Conservation (phyloP, 2,888 invertebrate species). For the Galerucella calmariensis region DNA sequence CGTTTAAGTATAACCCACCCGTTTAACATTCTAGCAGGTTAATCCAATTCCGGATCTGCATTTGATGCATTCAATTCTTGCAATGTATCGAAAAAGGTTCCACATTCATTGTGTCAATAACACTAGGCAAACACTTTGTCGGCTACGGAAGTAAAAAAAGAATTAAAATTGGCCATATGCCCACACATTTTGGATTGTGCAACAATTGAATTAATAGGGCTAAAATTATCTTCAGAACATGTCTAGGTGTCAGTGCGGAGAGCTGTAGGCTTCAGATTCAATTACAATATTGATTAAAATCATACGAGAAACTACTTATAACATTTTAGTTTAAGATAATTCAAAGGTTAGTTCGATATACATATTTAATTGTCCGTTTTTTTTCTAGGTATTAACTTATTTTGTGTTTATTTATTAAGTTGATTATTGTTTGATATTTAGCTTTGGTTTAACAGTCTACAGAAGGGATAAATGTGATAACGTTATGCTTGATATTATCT, state of each 20-base stretch:
- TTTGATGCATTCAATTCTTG: conserved; percentile 9
- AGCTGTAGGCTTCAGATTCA: conserved; percentile 41
- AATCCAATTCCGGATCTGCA: neutral
- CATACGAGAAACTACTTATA: conserved; percentile 9
- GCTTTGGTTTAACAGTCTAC: too few species aligned
- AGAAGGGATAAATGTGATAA: too few species aligned
- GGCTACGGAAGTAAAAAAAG: conserved; percentile 53
- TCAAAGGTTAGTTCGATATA: conserved; percentile 44
- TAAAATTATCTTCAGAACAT: conserved; percentile 59
- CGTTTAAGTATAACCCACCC: neutral
- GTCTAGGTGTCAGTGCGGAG: conserved; percentile 54
- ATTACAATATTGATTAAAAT: conserved; percentile 29
- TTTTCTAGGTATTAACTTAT: neutral
- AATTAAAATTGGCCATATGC: conserved; percentile 52
- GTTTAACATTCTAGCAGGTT: neutral
- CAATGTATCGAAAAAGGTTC: conserved; percentile 3
- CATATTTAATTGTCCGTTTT: neutral
- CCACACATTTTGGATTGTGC: conserved; percentile 52
- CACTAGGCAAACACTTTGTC: conserved; percentile 24
- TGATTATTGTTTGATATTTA: neutral
- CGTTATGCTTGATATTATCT: too few species aligned
- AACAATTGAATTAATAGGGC: conserved; percentile 51
- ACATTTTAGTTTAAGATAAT: conserved; percentile 4
- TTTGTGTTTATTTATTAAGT: neutral
- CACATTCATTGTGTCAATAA: conserved; percentile 28